Percentiles rank a stretch among this genome's conserved stretches.
phyloP scores from a whole-genome alignment of 2,113 vertebrate genomes.

The Cnemophilus loriae region DNA sequence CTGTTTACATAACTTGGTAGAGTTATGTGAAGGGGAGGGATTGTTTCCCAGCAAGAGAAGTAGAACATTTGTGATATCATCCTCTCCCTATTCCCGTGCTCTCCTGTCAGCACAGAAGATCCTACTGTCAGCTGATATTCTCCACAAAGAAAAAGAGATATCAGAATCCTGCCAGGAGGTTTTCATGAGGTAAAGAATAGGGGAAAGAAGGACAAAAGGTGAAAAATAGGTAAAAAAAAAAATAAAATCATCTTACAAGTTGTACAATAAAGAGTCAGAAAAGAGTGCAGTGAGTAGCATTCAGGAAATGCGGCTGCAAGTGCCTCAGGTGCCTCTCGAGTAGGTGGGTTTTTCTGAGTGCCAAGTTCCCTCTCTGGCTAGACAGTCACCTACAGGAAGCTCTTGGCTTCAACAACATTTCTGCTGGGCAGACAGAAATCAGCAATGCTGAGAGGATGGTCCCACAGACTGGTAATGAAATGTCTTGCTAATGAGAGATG shows the following conservation, averaged over 20 bases:
- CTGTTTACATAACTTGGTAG: neutral
- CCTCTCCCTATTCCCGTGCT: neutral
- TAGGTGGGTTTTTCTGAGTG: neutral
- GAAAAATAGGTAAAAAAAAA: neutral
- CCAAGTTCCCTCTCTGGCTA: slow-evolving; percentile 29
- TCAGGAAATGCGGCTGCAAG: neutral
- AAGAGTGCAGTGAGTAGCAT: neutral
- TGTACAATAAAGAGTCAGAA: neutral
- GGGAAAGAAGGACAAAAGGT: neutral
- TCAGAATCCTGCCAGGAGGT: neutral
- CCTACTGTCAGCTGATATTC: neutral
- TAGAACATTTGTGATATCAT: neutral
- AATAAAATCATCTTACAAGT: neutral
- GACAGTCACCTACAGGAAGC: slow-evolving; percentile 34
- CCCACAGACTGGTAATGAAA: slow-evolving; percentile 53
- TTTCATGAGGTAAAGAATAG: neutral
- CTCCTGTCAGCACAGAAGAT: neutral
- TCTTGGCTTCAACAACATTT: slow-evolving; percentile 20
- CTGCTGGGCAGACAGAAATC: slow-evolving; percentile 43
- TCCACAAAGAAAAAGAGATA: neutral
- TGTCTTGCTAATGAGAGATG: slow-evolving; percentile 46
- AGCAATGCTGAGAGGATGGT: slow-evolving; percentile 25
- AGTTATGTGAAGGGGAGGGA: neutral
- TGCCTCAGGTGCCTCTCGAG: neutral
- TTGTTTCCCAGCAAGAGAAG: neutral